phyloP scores from a whole-genome alignment of 2,888 invertebrate species.

The Mechanitis mazaeus region DNA sequence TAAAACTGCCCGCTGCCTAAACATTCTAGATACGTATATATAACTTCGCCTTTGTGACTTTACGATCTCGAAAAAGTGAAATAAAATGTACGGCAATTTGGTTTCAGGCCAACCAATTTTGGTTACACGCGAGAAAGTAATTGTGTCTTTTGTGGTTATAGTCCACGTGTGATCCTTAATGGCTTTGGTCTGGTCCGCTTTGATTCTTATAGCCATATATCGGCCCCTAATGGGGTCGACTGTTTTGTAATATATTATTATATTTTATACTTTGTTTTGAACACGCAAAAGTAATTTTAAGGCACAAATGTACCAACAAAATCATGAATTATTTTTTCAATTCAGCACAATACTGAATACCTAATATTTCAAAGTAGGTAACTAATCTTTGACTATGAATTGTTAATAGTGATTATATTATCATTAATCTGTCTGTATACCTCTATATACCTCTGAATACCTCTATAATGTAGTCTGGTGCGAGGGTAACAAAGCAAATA shows the following conservation, averaged over 20 bases:
- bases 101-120: slow-evolving; percentile 60
- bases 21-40: slow-evolving; percentile 4
- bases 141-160: slow-evolving; percentile 68
- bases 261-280: background rate
- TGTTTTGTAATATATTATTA: background rate
- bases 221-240: slow-evolving; percentile 28
- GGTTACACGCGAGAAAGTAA: slow-evolving; percentile 62
- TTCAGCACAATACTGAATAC: too few relatives aligned
- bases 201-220: slow-evolving; percentile 48
- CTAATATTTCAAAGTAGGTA: too few relatives aligned
- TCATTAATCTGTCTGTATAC: too few relatives aligned
- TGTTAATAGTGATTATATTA: too few relatives aligned
- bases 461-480: too few relatives aligned
- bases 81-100: slow-evolving; percentile 50
- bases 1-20: background rate
- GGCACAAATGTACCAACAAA: too few relatives aligned
- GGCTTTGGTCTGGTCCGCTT: slow-evolving; percentile 56
- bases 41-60: slow-evolving; percentile 25
- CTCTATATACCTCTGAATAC: too few relatives aligned
- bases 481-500: slow-evolving; percentile 40
- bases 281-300: background rate
- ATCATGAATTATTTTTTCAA: too few relatives aligned
- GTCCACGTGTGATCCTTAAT: slow-evolving; percentile 58
- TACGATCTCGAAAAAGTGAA: slow-evolving; percentile 42
- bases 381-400: too few relatives aligned